These are phyloP conservation scores for Troilus luridus DNA, from an alignment of 2,888 invertebrate species.

Conservation along the genomic window DNA sequence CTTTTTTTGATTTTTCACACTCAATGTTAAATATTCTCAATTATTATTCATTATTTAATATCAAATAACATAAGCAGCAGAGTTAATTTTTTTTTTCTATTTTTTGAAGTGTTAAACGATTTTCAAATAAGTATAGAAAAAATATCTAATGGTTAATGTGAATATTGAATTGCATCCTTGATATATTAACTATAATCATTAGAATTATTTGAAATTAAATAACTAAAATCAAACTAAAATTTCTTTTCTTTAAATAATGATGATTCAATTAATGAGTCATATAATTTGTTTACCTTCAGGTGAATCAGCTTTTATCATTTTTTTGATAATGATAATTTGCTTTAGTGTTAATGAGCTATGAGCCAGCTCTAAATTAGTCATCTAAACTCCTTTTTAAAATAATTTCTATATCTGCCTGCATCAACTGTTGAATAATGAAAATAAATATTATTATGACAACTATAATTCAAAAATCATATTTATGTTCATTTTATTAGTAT, in stretches of 20 bases:
- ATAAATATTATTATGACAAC: neutral
- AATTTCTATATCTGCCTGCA: neutral
- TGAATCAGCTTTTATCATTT: slow-evolving; percentile 24
- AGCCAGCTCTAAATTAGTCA: neutral
- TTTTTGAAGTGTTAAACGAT: neutral
- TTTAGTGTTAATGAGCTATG: neutral
- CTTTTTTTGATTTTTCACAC: neutral
- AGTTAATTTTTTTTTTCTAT: neutral
- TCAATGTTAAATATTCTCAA: neutral
- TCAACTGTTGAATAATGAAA: neutral
- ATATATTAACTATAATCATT: neutral
- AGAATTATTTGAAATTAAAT: neutral
- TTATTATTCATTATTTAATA: neutral
- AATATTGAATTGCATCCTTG: neutral
- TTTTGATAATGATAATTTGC: neutral
- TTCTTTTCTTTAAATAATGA: neutral
- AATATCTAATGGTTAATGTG: neutral
- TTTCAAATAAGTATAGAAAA: neutral
- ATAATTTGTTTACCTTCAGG: neutral
- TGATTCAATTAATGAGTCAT: slow-evolving; percentile 15
- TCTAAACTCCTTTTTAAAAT: neutral
- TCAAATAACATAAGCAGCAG: neutral
- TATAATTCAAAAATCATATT: neutral
- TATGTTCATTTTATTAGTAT: too few relatives aligned
- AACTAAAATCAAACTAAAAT: neutral